Base-by-base conservation (phyloP, 2,113 vertebrate species). In the Clarias batrachus region DNA sequence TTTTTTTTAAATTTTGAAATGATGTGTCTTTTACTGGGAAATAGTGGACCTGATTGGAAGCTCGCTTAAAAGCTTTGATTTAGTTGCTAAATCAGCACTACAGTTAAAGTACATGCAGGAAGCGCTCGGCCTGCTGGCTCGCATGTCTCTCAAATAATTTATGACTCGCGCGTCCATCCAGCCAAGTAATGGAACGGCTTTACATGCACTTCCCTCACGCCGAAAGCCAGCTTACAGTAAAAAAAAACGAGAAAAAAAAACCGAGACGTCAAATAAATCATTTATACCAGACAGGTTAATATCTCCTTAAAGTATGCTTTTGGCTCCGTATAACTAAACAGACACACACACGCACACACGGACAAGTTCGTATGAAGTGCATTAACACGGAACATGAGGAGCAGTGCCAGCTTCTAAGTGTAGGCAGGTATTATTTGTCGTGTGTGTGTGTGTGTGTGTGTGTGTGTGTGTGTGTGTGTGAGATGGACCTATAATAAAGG, bases 341-440 rank as follows among this genome's bases (percentile, higher is more conserved):
- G 30, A 59, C 77, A 37, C 48, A 48, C 48, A 48, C 57, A 87
- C 76, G 76, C 66, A 73, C 54, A 41, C 77, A 30, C 37, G 54
- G 13, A 57, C 33, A 48, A 62, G 56, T 52, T 52, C 17, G 41
- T 66, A 17, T 48, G n/a, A 76, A 25, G 27, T 76, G 12, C 68
- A 74, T 56, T 60, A 54, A 14, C 56, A 25, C 54, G 2, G 5
- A 41, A 81, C 62, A 30, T 8, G 37, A 73, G 37, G 78, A 86
- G 19, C 14, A 0, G 19, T 30, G 5, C 83, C 59, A 66, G 27
- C 56, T 48, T 79, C 54, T 63, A n/a, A 57, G 25, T 52, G 76
- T 82, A 77, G 77, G 70, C 77, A 81, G 60, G 78, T 57, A 84
- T 87, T 21, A 87, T 76, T 82, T 85, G 82, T 65, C 83, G 73